Base-by-base conservation (phyloP, 2,888 invertebrate species). In the Lypha dubia region DNA sequence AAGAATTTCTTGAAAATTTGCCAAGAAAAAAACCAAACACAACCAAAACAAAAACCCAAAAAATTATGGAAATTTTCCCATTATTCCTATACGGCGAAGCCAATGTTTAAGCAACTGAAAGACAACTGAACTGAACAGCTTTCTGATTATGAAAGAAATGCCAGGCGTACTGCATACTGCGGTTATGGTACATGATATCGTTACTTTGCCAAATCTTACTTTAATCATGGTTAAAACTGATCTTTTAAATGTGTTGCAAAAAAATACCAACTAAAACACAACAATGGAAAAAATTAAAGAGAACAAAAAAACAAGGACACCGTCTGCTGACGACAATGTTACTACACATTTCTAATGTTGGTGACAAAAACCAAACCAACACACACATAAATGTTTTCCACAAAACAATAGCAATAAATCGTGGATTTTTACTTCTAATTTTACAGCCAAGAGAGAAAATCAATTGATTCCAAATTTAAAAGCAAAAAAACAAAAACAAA, bases 341-440 rank as follows among this genome's bases (percentile, higher is more conserved):
- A 35, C 51, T 24, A 51, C 9, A 32, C n/a, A 20, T 20, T 20
- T 38, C 17, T 46, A 58, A 62, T 56, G 56, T 17, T 53, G 63
- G 35, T 32, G 6, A 51, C 49, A n/a, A 41, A 41, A 17, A 0
- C 41, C 49, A 20, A 6, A 46, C 65, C 41, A 1, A 51, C 24
- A 35, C 7, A 15, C 20, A 17, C n/a, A 13, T 8, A 62, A 22
- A 41, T 62, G 2, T 3, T 32, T 28, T 17, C 46, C 71, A 53
- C 63, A 75, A 56, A 44, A 65, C 24, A 67, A 58, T 28, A 32
- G 58, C 68, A 41, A 71, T 71, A 63, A 76, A 82, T 53, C 71
- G 58, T 76, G 51, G 65, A 49, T 82, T 60, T 76, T 68, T 74
- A 74, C 62, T 81, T 62, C 35, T 76, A 75, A 75, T 63, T 82